These are phyloP conservation scores for Thunnus albacares DNA, from an alignment of 2,797 vertebrate species.

Conservation along the genomic window DNA sequence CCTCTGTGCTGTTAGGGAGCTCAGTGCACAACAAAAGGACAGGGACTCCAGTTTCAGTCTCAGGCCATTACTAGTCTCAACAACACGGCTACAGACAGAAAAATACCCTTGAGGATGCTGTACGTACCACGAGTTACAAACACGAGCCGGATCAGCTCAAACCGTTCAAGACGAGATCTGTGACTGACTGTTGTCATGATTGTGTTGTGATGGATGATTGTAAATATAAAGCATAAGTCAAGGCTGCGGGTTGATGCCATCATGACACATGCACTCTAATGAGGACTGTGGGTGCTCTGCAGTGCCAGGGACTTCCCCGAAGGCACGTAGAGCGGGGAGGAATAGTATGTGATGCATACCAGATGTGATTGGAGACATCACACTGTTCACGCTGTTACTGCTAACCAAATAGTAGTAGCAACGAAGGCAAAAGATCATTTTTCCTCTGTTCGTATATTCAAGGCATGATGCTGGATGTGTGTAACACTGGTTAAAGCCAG, in stretches of 20 bases:
- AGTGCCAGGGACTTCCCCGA: slow-evolving; percentile 69
- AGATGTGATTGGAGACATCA: slow-evolving; percentile 83
- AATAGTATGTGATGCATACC: slow-evolving; percentile 81
- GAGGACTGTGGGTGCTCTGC: slow-evolving; percentile 78
- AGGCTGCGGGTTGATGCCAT: slow-evolving; percentile 78
- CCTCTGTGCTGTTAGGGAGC: slow-evolving; percentile 72
- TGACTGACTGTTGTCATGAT: slow-evolving; percentile 74
- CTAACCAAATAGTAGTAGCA: slow-evolving; percentile 76
- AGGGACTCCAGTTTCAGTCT: slow-evolving; percentile 75
- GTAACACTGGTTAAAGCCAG: slow-evolving; percentile 60
- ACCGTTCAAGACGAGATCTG: slow-evolving; percentile 65
- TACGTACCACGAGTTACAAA: slow-evolving; percentile 56
- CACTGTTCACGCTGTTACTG: slow-evolving; percentile 79
- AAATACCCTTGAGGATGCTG: slow-evolving; percentile 62
- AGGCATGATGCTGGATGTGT: slow-evolving; percentile 66
- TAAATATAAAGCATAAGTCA: slow-evolving; percentile 83
- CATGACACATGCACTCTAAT: slow-evolving; percentile 84
- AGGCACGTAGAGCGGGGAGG: slow-evolving; percentile 57
- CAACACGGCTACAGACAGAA: slow-evolving; percentile 69
- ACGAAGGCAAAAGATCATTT: slow-evolving; percentile 74
- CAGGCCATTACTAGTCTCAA: slow-evolving; percentile 73
- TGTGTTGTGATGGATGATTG: slow-evolving; percentile 76
- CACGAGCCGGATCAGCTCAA: slow-evolving; percentile 54
- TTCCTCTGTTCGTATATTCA: slow-evolving; percentile 76
- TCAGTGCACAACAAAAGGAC: slow-evolving; percentile 77